A percentile compares a stretch with the other conserved stretches of the same genome.
These are phyloP conservation scores for Perizoma affinitatum DNA, from an alignment of 2,888 invertebrate species.

Conservation along the genomic window DNA sequence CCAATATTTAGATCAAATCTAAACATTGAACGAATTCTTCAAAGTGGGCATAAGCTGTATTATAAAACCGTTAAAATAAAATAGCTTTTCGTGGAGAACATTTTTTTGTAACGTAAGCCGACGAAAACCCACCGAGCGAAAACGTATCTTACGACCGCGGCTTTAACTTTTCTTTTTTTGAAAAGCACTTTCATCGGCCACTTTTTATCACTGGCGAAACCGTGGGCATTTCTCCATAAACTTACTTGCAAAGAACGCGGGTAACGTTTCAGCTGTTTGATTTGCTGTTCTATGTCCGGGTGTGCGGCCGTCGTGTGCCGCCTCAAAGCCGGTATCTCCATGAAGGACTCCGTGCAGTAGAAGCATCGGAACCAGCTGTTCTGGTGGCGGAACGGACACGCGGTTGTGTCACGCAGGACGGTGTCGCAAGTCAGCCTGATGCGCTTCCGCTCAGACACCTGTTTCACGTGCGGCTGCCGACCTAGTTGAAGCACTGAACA, in stretches of 20 bases:
- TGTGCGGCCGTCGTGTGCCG: slow-evolving; percentile 56
- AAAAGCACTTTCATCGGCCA: no score
- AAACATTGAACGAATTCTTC: no score
- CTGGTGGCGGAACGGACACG: slow-evolving; percentile 73
- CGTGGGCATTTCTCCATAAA: no score
- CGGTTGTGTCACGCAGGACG: slow-evolving; percentile 65
- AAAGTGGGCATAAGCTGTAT: no score
- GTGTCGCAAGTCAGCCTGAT: slow-evolving; percentile 62
- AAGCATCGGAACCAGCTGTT: slow-evolving; percentile 78
- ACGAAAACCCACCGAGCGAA: no score
- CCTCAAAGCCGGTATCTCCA: slow-evolving; percentile 62
- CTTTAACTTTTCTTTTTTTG: no score
- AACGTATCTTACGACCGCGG: no score
- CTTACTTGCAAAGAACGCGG: slow-evolving; percentile 69
- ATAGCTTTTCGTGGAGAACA: no score
- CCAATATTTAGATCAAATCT: no score
- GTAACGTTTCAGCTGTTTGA: slow-evolving; percentile 67
- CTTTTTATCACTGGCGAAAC: no score
- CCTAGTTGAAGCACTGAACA: slow-evolving; percentile 8
- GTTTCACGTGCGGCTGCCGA: slow-evolving; percentile 41
- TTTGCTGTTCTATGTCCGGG: slow-evolving; percentile 54
- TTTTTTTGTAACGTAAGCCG: no score
- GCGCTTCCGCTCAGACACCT: slow-evolving; percentile 65
- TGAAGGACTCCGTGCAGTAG: slow-evolving; percentile 67
- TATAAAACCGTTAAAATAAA: no score